A percentile compares a stretch with the other conserved stretches of the same genome.
Conservation (phyloP, 2,888 invertebrate genomes). For the Scaptomyza parva region DNA sequence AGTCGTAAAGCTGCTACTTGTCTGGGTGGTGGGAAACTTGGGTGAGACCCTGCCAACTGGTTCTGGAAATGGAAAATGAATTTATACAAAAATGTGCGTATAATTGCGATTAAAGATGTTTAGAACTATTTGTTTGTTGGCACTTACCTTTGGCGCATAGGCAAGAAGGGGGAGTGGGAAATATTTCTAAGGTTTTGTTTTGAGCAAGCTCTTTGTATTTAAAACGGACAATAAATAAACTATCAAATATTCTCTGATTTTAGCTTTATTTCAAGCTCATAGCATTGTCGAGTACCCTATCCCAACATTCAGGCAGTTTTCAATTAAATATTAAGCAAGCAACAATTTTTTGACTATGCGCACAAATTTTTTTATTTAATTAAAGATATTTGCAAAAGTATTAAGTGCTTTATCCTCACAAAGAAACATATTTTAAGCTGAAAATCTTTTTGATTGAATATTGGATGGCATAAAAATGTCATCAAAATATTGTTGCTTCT, state of each 20-base stretch:
- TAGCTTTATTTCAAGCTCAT: slow-evolving; percentile 84
- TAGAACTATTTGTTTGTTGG: slow-evolving; percentile 38
- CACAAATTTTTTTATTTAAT: background rate
- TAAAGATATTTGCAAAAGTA: background rate
- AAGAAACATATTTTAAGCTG: slow-evolving; percentile 84
- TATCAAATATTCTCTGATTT: slow-evolving; percentile 37
- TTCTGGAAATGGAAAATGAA: slow-evolving; percentile 83
- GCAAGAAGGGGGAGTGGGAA: slow-evolving; percentile 29
- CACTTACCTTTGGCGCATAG: slow-evolving; percentile 77
- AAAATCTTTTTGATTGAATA: slow-evolving; percentile 84
- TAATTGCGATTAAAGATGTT: slow-evolving; percentile 25
- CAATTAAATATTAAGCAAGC: slow-evolving; percentile 76
- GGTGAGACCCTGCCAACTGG: slow-evolving; percentile 92
- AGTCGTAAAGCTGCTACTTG: slow-evolving; percentile 88
- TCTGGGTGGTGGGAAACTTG: slow-evolving; percentile 88
- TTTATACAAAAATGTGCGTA: slow-evolving; percentile 34
- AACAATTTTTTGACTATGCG: slow-evolving; percentile 79
- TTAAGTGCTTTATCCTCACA: slow-evolving; percentile 61
- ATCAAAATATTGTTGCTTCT: slow-evolving; percentile 83
- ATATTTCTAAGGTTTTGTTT: slow-evolving; percentile 24
- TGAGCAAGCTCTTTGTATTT: slow-evolving; percentile 24
- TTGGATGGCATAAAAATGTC: slow-evolving; percentile 18
- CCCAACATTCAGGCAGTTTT: slow-evolving; percentile 98
- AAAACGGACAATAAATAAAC: slow-evolving; percentile 57
- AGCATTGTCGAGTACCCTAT: slow-evolving; percentile 91